phyloP scores from a whole-genome alignment of 92 coral and sea anemone species.

The Phenganax stokvisi region DNA sequence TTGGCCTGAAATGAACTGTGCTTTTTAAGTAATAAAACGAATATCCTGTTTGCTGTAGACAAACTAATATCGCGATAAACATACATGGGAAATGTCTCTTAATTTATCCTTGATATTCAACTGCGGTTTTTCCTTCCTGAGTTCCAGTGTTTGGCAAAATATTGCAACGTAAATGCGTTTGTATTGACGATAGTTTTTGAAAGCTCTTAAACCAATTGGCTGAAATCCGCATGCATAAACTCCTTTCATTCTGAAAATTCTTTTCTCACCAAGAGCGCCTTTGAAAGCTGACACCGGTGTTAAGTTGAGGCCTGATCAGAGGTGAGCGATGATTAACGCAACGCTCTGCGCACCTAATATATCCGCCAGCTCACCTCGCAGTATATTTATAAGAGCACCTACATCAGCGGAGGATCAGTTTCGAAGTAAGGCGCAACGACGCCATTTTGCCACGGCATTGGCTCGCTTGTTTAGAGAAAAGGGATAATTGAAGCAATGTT shows the following conservation, averaged over 20 bases:
- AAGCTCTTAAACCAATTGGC: neutral
- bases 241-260: slow-evolving; percentile 43
- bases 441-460: slow-evolving; percentile 20
- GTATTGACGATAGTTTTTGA: neutral
- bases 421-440: slow-evolving; percentile 29
- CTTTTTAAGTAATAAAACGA: neutral
- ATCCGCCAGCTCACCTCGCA: slow-evolving; percentile 28
- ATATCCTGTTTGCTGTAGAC: slow-evolving; percentile 11
- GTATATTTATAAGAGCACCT: slow-evolving; percentile 31
- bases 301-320: slow-evolving; percentile 27
- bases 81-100: neutral
- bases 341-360: slow-evolving; percentile 26
- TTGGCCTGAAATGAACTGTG: slow-evolving; percentile 2
- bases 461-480: slow-evolving; percentile 3
- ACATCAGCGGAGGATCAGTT: slow-evolving; percentile 30
- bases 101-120: slow-evolving; percentile 8
- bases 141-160: neutral
- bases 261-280: slow-evolving; percentile 40
- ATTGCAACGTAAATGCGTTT: neutral
- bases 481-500: slow-evolving; percentile 6
- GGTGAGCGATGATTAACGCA: slow-evolving; percentile 43
- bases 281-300: slow-evolving; percentile 44
- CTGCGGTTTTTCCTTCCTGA: slow-evolving; percentile 18
- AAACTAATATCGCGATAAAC: slow-evolving; percentile 5
- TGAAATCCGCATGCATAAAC: slow-evolving; percentile 11